phyloP scores from a whole-genome alignment of 1,140 invertebrate species.

The Anastrepha obliqua region DNA sequence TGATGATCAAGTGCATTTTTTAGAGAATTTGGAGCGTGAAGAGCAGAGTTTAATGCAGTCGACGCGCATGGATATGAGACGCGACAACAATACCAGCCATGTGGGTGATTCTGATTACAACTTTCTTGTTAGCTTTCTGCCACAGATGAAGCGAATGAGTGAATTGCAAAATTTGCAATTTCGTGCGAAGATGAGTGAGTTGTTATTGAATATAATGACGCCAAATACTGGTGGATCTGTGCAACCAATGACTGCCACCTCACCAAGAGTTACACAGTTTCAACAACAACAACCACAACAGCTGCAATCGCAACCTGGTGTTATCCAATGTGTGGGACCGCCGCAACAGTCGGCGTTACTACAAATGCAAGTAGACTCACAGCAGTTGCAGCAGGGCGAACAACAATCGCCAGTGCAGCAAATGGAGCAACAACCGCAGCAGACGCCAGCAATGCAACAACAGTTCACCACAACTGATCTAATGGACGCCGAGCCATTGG shows the following conservation, averaged over 20 bases:
- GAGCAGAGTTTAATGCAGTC: conserved; percentile 71
- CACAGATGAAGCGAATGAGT: conserved; percentile 71
- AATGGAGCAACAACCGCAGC: not conserved
- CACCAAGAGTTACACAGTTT: not conserved
- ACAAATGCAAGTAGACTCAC: not conserved
- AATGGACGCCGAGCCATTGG: conserved; percentile 3
- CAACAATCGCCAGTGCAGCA: not conserved
- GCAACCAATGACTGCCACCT: not conserved
- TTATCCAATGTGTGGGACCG: not conserved
- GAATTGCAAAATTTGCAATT: conserved; percentile 68
- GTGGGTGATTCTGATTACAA: conserved; percentile 71
- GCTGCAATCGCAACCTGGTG: not conserved
- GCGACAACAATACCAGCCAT: conserved; percentile 66
- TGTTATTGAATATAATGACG: conserved; percentile 67
- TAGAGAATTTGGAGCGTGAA: conserved; percentile 66
- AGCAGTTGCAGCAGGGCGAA: not conserved
- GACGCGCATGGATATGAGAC: conserved; percentile 66
- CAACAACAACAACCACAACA: not conserved
- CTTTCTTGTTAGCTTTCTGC: conserved; percentile 70
- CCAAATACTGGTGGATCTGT: not conserved
- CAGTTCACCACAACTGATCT: not conserved
- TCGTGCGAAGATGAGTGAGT: conserved; percentile 69
- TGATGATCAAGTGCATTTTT: conserved; percentile 69
- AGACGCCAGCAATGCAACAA: not conserved
- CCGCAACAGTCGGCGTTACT: not conserved